These are phyloP conservation scores for Nymphalis c-album DNA, from an alignment of 2,888 invertebrate genomes.

Conservation along the genomic window DNA sequence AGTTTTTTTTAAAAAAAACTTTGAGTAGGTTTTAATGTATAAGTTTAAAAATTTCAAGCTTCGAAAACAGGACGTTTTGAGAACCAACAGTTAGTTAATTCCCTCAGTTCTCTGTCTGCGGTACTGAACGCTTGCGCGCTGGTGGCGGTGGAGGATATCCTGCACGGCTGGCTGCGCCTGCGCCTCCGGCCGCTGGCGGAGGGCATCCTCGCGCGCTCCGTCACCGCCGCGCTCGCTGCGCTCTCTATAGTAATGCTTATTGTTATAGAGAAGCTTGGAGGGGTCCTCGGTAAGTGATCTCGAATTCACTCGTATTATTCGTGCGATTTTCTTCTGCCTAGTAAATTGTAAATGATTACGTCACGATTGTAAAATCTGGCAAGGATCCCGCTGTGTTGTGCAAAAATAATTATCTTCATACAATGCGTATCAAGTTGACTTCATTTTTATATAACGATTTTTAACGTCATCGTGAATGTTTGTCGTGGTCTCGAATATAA, in stretches of 20 bases:
- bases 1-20: too few relatives aligned
- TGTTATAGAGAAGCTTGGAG: slow-evolving; percentile 88
- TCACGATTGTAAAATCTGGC: neutral
- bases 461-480: neutral
- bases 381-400: neutral
- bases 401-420: slow-evolving; percentile 3
- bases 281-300: slow-evolving; percentile 85
- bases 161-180: slow-evolving; percentile 85
- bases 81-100: slow-evolving; percentile 9
- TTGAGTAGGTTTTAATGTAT: too few relatives aligned
- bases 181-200: slow-evolving; percentile 83
- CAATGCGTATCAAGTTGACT: neutral
- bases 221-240: slow-evolving; percentile 84
- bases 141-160: slow-evolving; percentile 90
- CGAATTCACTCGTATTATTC: too few relatives aligned
- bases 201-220: slow-evolving; percentile 83
- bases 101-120: slow-evolving; percentile 90
- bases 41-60: too few relatives aligned
- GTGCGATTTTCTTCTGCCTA: neutral
- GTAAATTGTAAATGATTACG: neutral
- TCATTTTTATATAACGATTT: neutral
- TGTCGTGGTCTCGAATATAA: neutral
- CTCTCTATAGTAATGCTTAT: slow-evolving; percentile 84
- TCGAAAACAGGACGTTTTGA: neutral
- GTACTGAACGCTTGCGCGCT: slow-evolving; percentile 93